Evolutionary conservation across 2,888 invertebrate species (phyloP).

Genomic region (Drosophila robusta): DNA sequence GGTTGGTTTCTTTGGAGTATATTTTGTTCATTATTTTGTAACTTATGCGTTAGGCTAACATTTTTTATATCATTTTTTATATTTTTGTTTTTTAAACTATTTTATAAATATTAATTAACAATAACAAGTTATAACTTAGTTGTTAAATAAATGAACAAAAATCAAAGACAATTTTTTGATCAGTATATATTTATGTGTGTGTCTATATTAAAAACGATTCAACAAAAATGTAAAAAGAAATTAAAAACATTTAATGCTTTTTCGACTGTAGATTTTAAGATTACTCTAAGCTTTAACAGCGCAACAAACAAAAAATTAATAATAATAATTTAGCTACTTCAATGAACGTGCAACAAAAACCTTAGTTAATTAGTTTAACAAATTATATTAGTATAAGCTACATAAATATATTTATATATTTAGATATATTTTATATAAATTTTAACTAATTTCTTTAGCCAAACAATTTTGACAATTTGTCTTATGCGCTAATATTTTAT

Average conservation of each 20-base stretch:
- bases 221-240: conserved; percentile 60
- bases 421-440: conserved; percentile 30
- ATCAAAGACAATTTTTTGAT: conserved; percentile 48
- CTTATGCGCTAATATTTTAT: conserved; percentile 27
- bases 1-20: conserved; percentile 85
- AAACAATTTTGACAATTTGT: conserved; percentile 63
- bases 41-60: conserved; percentile 69
- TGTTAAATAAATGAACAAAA: conserved; percentile 73
- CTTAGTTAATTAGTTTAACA: conserved; percentile 74
- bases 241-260: conserved; percentile 45
- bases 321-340: conserved; percentile 71
- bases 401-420: conserved; percentile 48
- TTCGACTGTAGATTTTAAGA: conserved; percentile 31
- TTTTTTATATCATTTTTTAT: conserved; percentile 41
- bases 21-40: conserved; percentile 77
- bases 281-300: conserved; percentile 72
- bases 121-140: conserved; percentile 76
- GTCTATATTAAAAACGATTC: conserved; percentile 70
- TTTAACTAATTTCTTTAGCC: conserved; percentile 63
- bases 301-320: conserved; percentile 62
- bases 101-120: conserved; percentile 78
- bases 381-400: conserved; percentile 51
- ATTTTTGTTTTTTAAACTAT: conserved; percentile 51
- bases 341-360: conserved; percentile 66
- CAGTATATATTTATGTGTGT: conserved; percentile 34